phyloP scores from a whole-genome alignment of 2,113 vertebrate species.

The Macquaria ambigua region DNA sequence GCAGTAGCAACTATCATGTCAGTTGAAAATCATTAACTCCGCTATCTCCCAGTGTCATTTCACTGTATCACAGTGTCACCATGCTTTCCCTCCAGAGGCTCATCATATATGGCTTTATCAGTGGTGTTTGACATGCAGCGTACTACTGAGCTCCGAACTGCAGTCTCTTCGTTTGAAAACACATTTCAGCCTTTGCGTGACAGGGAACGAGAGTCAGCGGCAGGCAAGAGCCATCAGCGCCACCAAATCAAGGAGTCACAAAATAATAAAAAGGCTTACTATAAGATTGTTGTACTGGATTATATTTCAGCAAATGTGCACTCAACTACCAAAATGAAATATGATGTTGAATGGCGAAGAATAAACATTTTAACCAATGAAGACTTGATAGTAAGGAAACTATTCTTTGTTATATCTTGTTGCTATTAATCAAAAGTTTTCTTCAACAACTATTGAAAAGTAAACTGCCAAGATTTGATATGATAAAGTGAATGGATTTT shows the following conservation, averaged over 20 bases:
- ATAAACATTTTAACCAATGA: neutral
- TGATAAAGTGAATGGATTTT: neutral
- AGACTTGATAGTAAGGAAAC: neutral
- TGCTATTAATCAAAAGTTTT: neutral
- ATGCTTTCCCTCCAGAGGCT: slow-evolving; percentile 31
- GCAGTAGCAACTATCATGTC: neutral
- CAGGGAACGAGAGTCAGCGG: neutral
- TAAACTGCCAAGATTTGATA: neutral
- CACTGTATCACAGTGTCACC: slow-evolving; percentile 35
- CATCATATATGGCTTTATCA: slow-evolving; percentile 46
- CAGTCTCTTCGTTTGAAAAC: slow-evolving; percentile 48
- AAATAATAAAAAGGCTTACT: neutral
- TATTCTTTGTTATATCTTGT: neutral
- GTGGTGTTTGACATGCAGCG: slow-evolving; percentile 45
- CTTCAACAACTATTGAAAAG: neutral
- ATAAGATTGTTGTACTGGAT: neutral
- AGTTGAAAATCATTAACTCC: slow-evolving; percentile 13
- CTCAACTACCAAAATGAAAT: neutral
- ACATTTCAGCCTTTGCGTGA: slow-evolving; percentile 52
- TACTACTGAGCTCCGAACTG: slow-evolving; percentile 26
- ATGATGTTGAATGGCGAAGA: neutral
- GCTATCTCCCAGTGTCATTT: slow-evolving; percentile 21
- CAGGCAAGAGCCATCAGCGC: slow-evolving; percentile 16
- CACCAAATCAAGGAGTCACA: slow-evolving; percentile 9
- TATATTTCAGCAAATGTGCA: neutral